These are phyloP conservation scores for Dichetophora obliterata DNA, from an alignment of 2,888 invertebrate genomes.

Conservation along the genomic window DNA sequence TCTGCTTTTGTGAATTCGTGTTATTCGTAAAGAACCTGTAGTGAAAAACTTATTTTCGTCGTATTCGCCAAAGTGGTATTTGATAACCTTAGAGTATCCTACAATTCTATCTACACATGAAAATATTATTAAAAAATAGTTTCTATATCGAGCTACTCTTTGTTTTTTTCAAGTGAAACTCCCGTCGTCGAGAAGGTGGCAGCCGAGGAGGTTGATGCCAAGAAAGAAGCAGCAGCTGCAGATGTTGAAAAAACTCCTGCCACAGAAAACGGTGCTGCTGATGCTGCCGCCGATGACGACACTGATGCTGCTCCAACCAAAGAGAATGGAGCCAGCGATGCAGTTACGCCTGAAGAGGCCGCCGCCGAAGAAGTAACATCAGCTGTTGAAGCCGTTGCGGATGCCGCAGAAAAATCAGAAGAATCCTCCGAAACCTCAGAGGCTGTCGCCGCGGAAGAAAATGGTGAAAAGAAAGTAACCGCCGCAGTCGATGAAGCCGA, in stretches of 20 bases:
- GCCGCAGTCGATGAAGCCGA: constrained; percentile 57
- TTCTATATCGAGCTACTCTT: not conserved
- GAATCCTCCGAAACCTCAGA: constrained; percentile 47
- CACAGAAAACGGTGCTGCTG: constrained; percentile 63
- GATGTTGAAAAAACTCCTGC: constrained; percentile 59
- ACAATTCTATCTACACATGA: not conserved
- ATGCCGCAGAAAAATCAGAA: constrained; percentile 45
- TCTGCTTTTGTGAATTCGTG: not conserved
- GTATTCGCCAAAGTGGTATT: not conserved
- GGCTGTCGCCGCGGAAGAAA: constrained; percentile 58
- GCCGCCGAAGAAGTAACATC: constrained; percentile 48
- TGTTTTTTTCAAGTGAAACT: constrained; percentile 59
- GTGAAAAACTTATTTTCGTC: too few species aligned
- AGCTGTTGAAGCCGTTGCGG: constrained; percentile 50
- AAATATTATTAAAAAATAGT: not conserved
- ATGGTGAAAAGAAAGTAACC: constrained; percentile 60
- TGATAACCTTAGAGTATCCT: not conserved
- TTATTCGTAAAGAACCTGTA: not conserved
- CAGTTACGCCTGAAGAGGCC: constrained; percentile 48
- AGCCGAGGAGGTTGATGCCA: constrained; percentile 65
- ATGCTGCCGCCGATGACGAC: constrained; percentile 57
- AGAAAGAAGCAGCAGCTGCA: constrained; percentile 53
- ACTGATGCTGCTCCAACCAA: constrained; percentile 59
- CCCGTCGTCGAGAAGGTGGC: constrained; percentile 68
- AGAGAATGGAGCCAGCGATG: constrained; percentile 51